phyloP scores from a whole-genome alignment of 35 echinoderm and acorn worm species.

The Amphiura filiformis region DNA sequence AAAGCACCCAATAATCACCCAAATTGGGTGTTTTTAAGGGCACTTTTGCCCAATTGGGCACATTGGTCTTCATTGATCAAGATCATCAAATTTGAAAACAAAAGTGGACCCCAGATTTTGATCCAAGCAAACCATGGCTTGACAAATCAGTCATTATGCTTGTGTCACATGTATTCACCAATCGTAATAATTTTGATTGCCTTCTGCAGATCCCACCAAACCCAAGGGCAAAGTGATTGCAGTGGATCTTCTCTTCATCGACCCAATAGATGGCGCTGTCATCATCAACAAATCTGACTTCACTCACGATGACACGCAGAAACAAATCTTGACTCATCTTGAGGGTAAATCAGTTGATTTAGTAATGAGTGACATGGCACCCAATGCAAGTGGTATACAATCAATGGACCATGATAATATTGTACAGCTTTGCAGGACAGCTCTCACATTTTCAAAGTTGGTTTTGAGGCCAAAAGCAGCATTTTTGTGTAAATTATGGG shows the following conservation, averaged over 20 bases:
- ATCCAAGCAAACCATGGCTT: neutral
- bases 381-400: conserved; percentile 80
- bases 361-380: conserved; percentile 89
- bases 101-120: too few relatives aligned
- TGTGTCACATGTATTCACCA: neutral
- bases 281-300: conserved; percentile 73
- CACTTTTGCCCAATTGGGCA: neutral
- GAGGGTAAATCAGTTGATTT: conserved; percentile 2
- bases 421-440: conserved; percentile 33
- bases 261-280: conserved; percentile 75
- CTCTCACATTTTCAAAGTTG: conserved; percentile 40
- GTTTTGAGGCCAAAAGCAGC: conserved; percentile 59
- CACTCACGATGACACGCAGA: conserved; percentile 38
- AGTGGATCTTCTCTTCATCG: conserved; percentile 68
- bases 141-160: neutral
- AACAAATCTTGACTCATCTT: conserved; percentile 39
- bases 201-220: conserved; percentile 52
- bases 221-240: conserved; percentile 69
- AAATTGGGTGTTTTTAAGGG: too few relatives aligned
- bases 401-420: conserved; percentile 94
- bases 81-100: too few relatives aligned
- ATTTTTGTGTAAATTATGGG: conserved; percentile 92
- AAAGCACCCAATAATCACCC: too few relatives aligned
- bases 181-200: neutral
- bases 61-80: neutral